Conservation (phyloP, 2,797 vertebrate species). For the Tauraco hartlaubi region DNA sequence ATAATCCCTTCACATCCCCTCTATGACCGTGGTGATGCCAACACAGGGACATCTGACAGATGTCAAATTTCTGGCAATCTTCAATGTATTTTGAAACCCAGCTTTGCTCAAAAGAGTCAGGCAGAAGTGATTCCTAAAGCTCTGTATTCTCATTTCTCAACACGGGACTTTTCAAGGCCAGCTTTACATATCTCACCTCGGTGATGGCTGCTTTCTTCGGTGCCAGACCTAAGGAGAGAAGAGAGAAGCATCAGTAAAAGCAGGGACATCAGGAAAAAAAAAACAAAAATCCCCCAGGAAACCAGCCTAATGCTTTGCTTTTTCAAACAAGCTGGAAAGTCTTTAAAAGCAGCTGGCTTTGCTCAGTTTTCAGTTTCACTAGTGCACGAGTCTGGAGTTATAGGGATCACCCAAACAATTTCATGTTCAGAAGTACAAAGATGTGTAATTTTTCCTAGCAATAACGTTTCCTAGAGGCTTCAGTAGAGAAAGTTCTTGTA, state of each 20-base stretch:
- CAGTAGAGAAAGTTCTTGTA: not conserved
- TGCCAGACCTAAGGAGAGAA: conserved; percentile 68
- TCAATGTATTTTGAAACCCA: not conserved
- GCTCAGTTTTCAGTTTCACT: not conserved
- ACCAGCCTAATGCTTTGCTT: not conserved
- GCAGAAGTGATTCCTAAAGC: not conserved
- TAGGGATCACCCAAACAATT: not conserved
- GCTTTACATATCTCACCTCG: conserved; percentile 74
- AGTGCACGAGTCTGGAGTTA: not conserved
- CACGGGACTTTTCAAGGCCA: not conserved
- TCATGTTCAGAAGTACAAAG: not conserved
- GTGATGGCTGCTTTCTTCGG: conserved; percentile 60
- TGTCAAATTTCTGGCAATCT: not conserved
- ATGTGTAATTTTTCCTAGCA: not conserved
- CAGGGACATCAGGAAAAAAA: not conserved
- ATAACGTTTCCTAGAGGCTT: not conserved
- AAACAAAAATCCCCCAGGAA: not conserved
- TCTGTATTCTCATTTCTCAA: not conserved
- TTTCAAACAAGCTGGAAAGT: not conserved
- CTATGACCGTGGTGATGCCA: not conserved
- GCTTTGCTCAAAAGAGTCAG: not conserved
- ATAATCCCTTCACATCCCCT: not conserved
- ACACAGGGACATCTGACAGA: not conserved
- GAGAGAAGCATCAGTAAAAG: not conserved
- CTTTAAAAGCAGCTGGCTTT: not conserved